Percentiles rank a stretch among this genome's conserved stretches.
phyloP scores from a whole-genome alignment of 2,888 invertebrate species.

The Cheilosia variabilis region DNA sequence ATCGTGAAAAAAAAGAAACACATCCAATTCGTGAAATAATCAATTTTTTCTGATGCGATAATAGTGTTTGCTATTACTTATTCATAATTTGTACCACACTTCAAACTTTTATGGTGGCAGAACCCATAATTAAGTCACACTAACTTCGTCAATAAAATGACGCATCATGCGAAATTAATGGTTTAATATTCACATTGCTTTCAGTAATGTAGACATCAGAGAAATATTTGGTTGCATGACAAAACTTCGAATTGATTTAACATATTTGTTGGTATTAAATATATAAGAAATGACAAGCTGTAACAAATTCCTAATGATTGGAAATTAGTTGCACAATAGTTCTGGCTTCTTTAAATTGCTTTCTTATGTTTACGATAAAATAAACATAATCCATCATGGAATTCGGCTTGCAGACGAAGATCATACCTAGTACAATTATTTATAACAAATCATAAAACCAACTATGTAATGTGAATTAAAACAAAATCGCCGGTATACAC shows the following conservation, averaged over 20 bases:
- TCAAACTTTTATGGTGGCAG: no score
- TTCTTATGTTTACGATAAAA: no score
- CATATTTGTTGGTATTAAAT: not conserved
- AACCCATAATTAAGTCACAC: not conserved
- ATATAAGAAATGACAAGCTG: no score
- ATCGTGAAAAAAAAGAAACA: not conserved
- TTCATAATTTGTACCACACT: not conserved
- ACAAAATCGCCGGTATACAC: not conserved
- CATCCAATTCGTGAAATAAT: conserved; percentile 48
- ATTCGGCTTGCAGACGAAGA: no score
- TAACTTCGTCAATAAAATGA: conserved; percentile 1
- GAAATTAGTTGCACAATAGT: no score
- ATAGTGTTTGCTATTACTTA: conserved; percentile 47
- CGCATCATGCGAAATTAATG: conserved; percentile 2
- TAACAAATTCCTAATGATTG: no score
- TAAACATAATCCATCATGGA: no score
- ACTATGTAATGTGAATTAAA: not conserved
- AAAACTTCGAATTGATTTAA: not conserved
- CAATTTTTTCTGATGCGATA: conserved; percentile 15
- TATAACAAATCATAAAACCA: no score
- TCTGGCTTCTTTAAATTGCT: no score
- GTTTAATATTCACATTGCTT: not conserved
- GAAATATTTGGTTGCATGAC: not conserved
- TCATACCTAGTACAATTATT: no score
- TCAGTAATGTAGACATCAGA: not conserved